A percentile compares a stretch with the other conserved stretches of the same genome.
These are phyloP conservation scores for Aptenodytes patagonicus DNA, from an alignment of 2,113 vertebrate species.

Conservation along the genomic window DNA sequence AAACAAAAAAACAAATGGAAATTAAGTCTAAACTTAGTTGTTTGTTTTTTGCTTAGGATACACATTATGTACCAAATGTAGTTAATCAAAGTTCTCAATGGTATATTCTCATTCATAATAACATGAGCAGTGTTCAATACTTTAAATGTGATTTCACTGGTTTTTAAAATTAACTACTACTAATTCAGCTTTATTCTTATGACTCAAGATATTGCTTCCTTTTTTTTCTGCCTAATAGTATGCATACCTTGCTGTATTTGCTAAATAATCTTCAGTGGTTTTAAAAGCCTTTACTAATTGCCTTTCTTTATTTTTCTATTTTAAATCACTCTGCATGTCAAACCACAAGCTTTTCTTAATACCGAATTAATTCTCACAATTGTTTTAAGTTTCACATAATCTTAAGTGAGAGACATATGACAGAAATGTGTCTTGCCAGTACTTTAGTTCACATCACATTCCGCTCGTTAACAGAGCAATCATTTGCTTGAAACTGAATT, in stretches of 20 bases:
- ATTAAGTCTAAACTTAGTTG: not conserved
- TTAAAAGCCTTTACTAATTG: not conserved
- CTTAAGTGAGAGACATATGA: not conserved
- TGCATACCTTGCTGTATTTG: not conserved
- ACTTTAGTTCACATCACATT: not conserved
- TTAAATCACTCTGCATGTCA: not conserved
- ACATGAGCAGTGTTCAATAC: not conserved
- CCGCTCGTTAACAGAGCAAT: not conserved
- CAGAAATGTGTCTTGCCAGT: not conserved
- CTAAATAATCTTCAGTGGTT: constrained; percentile 5
- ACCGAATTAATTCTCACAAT: not conserved
- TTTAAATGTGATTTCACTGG: not conserved
- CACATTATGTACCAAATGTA: not conserved
- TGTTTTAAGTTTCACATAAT: not conserved
- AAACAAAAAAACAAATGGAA: not conserved
- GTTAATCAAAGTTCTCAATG: not conserved
- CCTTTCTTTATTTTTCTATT: constrained; percentile 11
- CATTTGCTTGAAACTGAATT: not conserved
- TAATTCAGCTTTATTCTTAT: not conserved
- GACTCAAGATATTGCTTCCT: not conserved
- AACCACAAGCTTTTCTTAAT: not conserved
- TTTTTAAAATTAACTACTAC: not conserved
- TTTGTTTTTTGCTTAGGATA: not conserved
- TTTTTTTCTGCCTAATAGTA: not conserved
- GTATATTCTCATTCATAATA: not conserved